phyloP scores from a whole-genome alignment of 2,888 invertebrate species.

The Agrochola circellaris region DNA sequence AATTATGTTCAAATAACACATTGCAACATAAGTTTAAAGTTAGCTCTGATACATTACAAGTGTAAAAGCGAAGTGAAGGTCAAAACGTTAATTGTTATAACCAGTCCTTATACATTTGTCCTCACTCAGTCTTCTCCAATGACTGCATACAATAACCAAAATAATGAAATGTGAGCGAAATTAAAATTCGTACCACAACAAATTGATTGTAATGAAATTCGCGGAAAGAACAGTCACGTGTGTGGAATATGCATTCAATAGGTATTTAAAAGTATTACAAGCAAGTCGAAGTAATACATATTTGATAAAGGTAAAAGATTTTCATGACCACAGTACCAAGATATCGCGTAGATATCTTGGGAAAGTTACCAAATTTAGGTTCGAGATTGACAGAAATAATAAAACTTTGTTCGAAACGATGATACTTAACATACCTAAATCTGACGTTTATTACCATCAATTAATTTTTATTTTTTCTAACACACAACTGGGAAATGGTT shows the following conservation, averaged over 20 bases:
- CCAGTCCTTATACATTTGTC: slow-evolving; percentile 1
- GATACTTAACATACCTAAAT: neutral
- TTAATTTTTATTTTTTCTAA: neutral
- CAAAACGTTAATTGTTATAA: slow-evolving; percentile 9
- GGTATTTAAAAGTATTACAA: neutral
- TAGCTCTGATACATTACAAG: slow-evolving; percentile 12
- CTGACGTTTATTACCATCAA: neutral
- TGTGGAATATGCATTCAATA: slow-evolving; percentile 20
- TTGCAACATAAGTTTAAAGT: neutral
- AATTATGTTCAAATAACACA: neutral
- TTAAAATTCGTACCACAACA: slow-evolving; percentile 49
- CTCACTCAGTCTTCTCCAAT: slow-evolving; percentile 16
- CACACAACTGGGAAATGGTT: neutral
- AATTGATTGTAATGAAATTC: slow-evolving; percentile 55
- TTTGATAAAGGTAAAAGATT: neutral
- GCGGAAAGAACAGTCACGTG: slow-evolving; percentile 41
- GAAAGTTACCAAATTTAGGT: slow-evolving; percentile 7
- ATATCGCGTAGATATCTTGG: neutral
- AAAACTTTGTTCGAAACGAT: neutral
- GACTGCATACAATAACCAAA: slow-evolving; percentile 18
- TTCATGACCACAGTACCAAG: neutral
- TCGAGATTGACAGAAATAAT: neutral
- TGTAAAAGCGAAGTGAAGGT: slow-evolving; percentile 1
- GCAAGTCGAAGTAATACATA: neutral
- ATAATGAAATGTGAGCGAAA: slow-evolving; percentile 32